Evolutionary conservation across 2,888 invertebrate species (phyloP).

Genomic region (Itoplectis maculator): DNA sequence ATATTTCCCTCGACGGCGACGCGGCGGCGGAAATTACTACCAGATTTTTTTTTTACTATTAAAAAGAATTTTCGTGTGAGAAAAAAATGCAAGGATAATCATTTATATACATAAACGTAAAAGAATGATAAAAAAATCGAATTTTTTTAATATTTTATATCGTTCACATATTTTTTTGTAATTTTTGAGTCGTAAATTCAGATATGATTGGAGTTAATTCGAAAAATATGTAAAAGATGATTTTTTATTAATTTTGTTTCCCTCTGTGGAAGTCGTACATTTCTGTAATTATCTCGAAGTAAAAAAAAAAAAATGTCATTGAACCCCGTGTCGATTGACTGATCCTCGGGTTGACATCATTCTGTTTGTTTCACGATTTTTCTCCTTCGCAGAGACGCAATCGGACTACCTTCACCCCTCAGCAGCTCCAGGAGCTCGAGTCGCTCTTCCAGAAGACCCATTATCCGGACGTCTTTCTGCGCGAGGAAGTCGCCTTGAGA

Average conservation of each 20-base stretch:
- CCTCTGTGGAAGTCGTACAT: background rate
- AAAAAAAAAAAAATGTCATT: background rate
- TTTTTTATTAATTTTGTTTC: background rate
- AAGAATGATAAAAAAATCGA: too few relatives aligned
- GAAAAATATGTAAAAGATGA: background rate
- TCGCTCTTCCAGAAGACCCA: conserved; percentile 97
- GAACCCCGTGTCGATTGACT: background rate
- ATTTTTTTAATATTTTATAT: too few relatives aligned
- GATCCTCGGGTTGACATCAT: conserved; percentile 6
- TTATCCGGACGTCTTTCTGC: conserved; percentile 95
- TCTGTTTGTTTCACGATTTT: conserved; percentile 47
- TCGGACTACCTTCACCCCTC: conserved; percentile 97
- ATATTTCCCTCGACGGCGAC: background rate
- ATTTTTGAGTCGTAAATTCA: background rate
- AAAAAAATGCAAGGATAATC: too few relatives aligned
- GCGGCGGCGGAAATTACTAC: background rate
- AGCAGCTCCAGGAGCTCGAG: conserved; percentile 96
- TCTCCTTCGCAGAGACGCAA: conserved; percentile 90
- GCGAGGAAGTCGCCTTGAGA: conserved; percentile 96
- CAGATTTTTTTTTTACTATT: too few relatives aligned
- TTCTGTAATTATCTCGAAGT: background rate
- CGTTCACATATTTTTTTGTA: too few relatives aligned
- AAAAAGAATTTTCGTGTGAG: too few relatives aligned
- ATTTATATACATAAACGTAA: too few relatives aligned
- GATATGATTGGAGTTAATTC: background rate